A percentile compares a stretch with the other conserved stretches of the same genome.
Evolutionary conservation across 2,113 vertebrate species (phyloP).

Genomic region (Apistogramma diplotaenia): DNA sequence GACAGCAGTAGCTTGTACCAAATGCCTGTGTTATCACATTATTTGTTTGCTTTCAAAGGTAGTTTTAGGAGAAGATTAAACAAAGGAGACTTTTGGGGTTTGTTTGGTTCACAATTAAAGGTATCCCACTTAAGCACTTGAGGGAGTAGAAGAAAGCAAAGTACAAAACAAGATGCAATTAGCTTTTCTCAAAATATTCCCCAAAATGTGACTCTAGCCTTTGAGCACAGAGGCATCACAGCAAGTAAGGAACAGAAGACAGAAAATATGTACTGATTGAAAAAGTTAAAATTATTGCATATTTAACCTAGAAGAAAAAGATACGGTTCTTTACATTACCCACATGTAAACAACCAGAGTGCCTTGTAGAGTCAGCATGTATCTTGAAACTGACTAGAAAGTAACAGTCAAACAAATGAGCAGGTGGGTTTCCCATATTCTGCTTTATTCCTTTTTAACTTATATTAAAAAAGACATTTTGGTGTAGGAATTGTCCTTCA

Average conservation of each 20-base stretch:
- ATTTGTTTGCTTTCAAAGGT: background rate
- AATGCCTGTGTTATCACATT: background rate
- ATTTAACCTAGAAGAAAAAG: slow-evolving; percentile 1
- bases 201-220: background rate
- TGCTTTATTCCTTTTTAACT: background rate
- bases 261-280: background rate
- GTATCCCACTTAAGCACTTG: background rate
- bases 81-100: background rate
- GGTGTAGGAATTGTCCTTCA: slow-evolving; percentile 3
- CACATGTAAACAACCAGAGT: background rate
- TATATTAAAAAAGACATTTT: slow-evolving; percentile 10
- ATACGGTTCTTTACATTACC: background rate
- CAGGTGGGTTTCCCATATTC: background rate
- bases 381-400: slow-evolving; percentile 1
- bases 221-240: background rate
- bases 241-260: background rate
- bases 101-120: background rate
- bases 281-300: background rate
- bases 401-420: background rate
- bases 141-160: background rate
- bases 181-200: background rate
- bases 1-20: background rate
- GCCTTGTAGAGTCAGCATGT: background rate
- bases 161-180: background rate
- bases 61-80: background rate